Evolutionary conservation across 2,113 vertebrate species (phyloP).

Genomic region (Tragelaphus buxtoni): DNA sequence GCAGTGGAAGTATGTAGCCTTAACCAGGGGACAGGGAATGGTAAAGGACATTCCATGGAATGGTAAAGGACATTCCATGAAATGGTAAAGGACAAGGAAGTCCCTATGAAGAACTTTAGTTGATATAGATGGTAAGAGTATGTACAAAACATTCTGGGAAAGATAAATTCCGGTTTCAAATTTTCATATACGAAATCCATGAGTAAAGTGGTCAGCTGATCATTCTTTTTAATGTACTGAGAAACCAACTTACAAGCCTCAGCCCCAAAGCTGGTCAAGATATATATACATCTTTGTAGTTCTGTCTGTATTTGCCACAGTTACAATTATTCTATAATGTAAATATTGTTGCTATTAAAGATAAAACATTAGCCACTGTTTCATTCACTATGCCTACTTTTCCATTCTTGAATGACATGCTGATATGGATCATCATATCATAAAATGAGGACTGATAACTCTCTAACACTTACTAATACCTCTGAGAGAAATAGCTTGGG

Average conservation of each 20-base stretch:
- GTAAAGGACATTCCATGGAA: not conserved
- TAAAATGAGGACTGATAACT: not conserved
- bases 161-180: not conserved
- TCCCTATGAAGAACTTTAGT: not conserved
- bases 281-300: not conserved
- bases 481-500: not conserved
- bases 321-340: not conserved
- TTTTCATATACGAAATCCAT: slow-evolving; percentile 20
- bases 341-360: slow-evolving; percentile 9
- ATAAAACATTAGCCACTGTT: not conserved
- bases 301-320: not conserved
- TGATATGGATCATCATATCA: not conserved
- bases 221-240: slow-evolving; percentile 8
- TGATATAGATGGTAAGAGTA: not conserved
- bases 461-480: not conserved
- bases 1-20: not conserved
- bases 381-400: not conserved
- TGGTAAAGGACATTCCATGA: not conserved
- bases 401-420: not conserved
- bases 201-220: not conserved
- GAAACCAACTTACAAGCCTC: not conserved
- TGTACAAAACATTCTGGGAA: not conserved
- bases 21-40: not conserved
- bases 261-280: not conserved
- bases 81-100: not conserved